Conservation (phyloP, 2,888 invertebrate genomes). For the Drosophila infuscata region DNA sequence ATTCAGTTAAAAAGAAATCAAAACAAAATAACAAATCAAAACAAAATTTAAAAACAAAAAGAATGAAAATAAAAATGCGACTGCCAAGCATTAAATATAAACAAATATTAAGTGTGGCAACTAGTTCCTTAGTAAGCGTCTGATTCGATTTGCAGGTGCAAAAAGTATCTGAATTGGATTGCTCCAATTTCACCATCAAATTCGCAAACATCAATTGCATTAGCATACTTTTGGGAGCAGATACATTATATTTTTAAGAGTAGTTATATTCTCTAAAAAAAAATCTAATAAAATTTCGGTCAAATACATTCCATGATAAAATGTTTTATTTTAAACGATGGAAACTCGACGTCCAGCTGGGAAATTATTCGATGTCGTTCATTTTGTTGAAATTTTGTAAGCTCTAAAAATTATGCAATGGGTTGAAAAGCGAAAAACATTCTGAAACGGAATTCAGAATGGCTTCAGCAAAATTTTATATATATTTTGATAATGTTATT, state of each 20-base stretch:
- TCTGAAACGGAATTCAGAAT: neutral
- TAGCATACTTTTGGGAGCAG: conserved; percentile 38
- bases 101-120: conserved; percentile 43
- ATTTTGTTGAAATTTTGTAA: neutral
- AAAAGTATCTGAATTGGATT: neutral
- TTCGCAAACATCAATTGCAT: neutral
- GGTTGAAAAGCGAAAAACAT: neutral
- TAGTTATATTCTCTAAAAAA: neutral
- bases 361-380: too few relatives aligned
- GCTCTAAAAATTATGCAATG: conserved; percentile 1
- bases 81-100: conserved; percentile 53
- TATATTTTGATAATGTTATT: neutral
- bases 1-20: conserved; percentile 31
- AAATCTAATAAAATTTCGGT: neutral
- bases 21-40: conserved; percentile 25
- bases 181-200: neutral
- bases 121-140: conserved; percentile 2
- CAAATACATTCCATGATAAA: neutral
- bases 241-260: neutral
- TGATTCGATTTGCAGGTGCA: neutral
- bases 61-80: conserved; percentile 15
- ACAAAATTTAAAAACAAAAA: conserved; percentile 21
- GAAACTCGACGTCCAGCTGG: neutral
- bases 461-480: neutral
- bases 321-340: neutral